A percentile compares a stretch with the other conserved stretches of the same genome.
phyloP scores from a whole-genome alignment of 2,113 vertebrate species.

The Salvator merianae region DNA sequence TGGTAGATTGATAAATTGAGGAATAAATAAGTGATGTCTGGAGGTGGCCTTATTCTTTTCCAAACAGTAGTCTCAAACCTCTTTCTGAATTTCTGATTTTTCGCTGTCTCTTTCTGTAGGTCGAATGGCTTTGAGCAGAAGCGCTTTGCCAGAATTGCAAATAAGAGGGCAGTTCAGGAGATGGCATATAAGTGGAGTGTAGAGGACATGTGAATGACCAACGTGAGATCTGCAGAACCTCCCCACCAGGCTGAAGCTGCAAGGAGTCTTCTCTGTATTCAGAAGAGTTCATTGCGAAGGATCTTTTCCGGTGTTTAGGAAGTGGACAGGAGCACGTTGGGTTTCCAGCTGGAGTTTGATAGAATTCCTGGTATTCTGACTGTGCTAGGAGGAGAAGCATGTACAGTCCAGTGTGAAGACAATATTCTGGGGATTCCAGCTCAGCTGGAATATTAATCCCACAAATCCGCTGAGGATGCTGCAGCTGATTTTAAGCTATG shows the following conservation, averaged over 20 bases:
- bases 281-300: background rate
- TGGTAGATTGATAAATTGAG: too few relatives aligned
- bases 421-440: background rate
- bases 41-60: too few relatives aligned
- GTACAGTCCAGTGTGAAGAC: rapidly evolving
- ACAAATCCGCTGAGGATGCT: background rate
- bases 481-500: background rate
- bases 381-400: rapidly evolving
- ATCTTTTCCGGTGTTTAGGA: background rate
- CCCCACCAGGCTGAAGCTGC: background rate
- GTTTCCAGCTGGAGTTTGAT: background rate
- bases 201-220: slow-evolving; percentile 87
- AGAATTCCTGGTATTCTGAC: rapidly evolving
- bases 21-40: too few relatives aligned
- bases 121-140: slow-evolving; percentile 96
- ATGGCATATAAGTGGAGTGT: slow-evolving; percentile 97
- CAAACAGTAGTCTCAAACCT: too few relatives aligned
- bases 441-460: background rate
- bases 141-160: slow-evolving; percentile 84
- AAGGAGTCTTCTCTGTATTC: background rate
- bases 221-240: background rate
- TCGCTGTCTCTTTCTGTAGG: slow-evolving; percentile 66
- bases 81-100: too few relatives aligned
- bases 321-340: background rate
- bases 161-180: slow-evolving; percentile 90